phyloP scores from a whole-genome alignment of 2,113 vertebrate genomes.

The zebrafish (Danio rerio) region GRCz12tu NC_133181.1:19820501-19821000 shows the following conservation, averaged over 20 bases:
- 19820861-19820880: neutral
- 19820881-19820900: neutral
- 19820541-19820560: too few relatives aligned
- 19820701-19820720: neutral
- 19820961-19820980: constrained; percentile 43
- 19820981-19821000: constrained; percentile 15
- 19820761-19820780: neutral
- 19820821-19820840: neutral
- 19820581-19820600: too few relatives aligned
- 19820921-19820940: constrained; percentile 28
- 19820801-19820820: neutral
- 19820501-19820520: too few relatives aligned
- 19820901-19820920: neutral
- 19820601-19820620: too few relatives aligned
- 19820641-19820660: too few relatives aligned
- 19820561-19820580: too few relatives aligned
- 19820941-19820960: constrained; percentile 29
- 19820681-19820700: neutral
- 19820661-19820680: too few relatives aligned
- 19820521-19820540: too few relatives aligned
- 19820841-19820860: neutral
- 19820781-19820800: neutral
- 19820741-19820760: neutral
- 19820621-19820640: too few relatives aligned
- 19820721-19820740: neutral